A percentile compares a stretch with the other conserved stretches of the same genome.
phyloP scores from a whole-genome alignment of 2,888 invertebrate genomes.

The Aleiodes leptofemur region DNA sequence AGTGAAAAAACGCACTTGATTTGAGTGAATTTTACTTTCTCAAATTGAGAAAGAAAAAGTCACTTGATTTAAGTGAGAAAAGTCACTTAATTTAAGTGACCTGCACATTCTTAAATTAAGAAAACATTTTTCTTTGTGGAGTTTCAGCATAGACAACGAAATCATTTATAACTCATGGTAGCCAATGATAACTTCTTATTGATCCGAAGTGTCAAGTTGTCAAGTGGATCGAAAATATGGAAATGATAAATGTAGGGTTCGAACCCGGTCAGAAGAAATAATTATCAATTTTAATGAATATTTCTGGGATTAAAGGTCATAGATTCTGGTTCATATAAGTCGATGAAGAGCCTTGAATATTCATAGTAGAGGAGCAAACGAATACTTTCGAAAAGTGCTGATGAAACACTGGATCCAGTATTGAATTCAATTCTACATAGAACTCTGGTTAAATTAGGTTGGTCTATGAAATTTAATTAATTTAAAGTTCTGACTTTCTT shows the following conservation, averaged over 20 bases:
- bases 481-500: no score
- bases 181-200: constrained; percentile 91
- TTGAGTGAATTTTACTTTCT: no score
- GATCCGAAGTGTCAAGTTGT: constrained; percentile 94
- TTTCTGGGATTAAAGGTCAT: constrained; percentile 80
- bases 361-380: constrained; percentile 85
- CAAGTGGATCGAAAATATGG: constrained; percentile 92
- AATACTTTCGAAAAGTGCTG: constrained; percentile 88
- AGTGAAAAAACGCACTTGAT: no score
- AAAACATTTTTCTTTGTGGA: no score
- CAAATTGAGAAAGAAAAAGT: no score
- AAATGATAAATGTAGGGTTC: constrained; percentile 77
- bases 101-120: no score
- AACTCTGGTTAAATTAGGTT: constrained; percentile 83
- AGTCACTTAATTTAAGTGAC: no score
- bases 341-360: constrained; percentile 83
- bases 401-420: constrained; percentile 87
- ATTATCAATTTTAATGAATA: constrained; percentile 12
- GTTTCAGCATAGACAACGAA: constrained; percentile 94
- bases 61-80: no score
- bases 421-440: constrained; percentile 88
- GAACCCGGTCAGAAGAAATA: not conserved
- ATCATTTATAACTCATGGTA: constrained; percentile 88
- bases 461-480: constrained; percentile 1
- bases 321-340: constrained; percentile 88